Evolutionary conservation across 2,113 vertebrate species (phyloP).

Genomic region (Turdus rufiventris): DNA sequence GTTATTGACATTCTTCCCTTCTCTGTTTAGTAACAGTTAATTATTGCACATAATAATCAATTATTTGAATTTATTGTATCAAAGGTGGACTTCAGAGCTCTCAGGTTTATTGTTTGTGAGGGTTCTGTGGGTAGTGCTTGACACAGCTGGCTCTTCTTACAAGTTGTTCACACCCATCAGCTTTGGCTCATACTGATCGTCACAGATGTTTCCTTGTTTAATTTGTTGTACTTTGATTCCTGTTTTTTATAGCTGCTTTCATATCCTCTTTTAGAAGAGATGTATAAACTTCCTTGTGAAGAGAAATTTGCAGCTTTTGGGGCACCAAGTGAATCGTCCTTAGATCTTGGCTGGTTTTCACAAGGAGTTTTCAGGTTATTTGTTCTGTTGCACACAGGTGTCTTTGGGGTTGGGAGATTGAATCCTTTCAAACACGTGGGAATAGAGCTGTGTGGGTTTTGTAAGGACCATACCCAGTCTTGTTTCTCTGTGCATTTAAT

Average conservation of each 20-base stretch:
- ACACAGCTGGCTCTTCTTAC: not conserved
- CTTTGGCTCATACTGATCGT: not conserved
- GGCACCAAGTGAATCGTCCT: not conserved
- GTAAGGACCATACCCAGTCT: not conserved
- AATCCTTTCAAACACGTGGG: not conserved
- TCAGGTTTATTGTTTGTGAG: not conserved
- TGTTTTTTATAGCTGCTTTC: constrained; percentile 38
- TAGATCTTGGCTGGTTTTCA: not conserved
- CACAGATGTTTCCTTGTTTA: constrained; percentile 53
- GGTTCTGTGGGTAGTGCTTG: not conserved
- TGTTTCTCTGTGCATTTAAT: not conserved
- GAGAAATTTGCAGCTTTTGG: not conserved
- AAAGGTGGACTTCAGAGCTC: constrained; percentile 30
- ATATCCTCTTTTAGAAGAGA: constrained; percentile 45
- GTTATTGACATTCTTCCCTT: constrained; percentile 13
- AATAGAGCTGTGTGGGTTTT: accelerated
- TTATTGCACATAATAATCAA: constrained; percentile 39
- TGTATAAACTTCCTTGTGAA: not conserved
- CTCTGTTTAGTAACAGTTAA: constrained; percentile 17
- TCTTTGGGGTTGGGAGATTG: not conserved
- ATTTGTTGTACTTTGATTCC: constrained; percentile 49
- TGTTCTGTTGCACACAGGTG: not conserved
- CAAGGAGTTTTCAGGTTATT: not conserved
- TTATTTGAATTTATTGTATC: constrained; percentile 17
- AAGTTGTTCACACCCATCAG: not conserved